Base-by-base conservation (phyloP, 1,140 invertebrate genomes). In the Drosophila santomea region DNA sequence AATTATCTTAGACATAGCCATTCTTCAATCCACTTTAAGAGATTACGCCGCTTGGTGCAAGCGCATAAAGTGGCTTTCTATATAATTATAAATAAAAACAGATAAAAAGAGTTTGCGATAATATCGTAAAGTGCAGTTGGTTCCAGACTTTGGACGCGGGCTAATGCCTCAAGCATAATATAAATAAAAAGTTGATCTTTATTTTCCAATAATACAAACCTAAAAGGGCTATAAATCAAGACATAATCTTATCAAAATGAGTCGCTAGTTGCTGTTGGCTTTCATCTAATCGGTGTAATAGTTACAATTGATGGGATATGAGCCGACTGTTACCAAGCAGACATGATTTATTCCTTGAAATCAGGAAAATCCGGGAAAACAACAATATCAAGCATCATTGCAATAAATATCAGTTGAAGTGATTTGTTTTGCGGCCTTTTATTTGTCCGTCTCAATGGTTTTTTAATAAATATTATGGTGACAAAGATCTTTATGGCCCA, bases 251-350 rank as follows among this genome's bases (percentile, higher is more conserved):
- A 67, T 67, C 64, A 25, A 17, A 14, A 3, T 11, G 4, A 14
- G 10, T 32, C 20, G 11, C 56, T 25, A 15, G 28, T 7, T 32
- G 25, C 25, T 25, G n/a, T 63, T 50, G 14, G 36, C 7, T 60
- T 43, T 43, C 28, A 74, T 74, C 72, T 74, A 63, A 74, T 74
- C 72, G 38, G 10, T 74, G 72, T 74, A 74, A 74, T 38, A 63
- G 51, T 74, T 56, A 74, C 69, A 56, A 50, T 54, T 48, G 38
- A 14, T 47, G 20, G 1, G 23, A 15, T 23, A 38, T 28, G 11
- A 43, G 11, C 4, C 3, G 14, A 2, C 5, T 36, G 71, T 74
- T 74, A 36, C 71, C n/a, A 74, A 32, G 69, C 43, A 39, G 17
- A 7, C 3, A 45, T 45, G 32, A 47, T 54, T 25, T 38, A 39